Evolutionary conservation across 2,888 invertebrate genomes (phyloP).

Genomic region (Amphipoea lucens): DNA sequence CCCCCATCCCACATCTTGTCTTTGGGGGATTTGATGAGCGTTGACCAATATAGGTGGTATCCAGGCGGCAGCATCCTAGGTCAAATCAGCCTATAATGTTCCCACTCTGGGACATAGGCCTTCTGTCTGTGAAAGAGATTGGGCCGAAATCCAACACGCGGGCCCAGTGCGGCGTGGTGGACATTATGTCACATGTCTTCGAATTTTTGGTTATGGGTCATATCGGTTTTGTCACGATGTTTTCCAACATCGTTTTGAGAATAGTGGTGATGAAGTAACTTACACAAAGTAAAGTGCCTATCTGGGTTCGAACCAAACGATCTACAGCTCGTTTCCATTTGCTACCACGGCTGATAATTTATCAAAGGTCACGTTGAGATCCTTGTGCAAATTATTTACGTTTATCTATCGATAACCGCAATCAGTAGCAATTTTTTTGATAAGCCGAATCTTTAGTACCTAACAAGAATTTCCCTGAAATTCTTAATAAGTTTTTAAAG

Average conservation of each 20-base stretch:
- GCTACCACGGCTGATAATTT: background rate
- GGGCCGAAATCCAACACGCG: background rate
- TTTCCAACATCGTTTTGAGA: background rate
- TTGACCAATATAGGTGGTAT: background rate
- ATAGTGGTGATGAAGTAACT: background rate
- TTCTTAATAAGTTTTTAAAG: background rate
- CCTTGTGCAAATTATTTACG: slow-evolving; percentile 4
- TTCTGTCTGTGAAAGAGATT: background rate
- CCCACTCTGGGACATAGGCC: no score
- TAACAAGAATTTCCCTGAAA: background rate
- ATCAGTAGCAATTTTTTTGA: slow-evolving; percentile 7
- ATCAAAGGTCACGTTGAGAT: background rate
- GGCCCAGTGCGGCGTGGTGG: no score
- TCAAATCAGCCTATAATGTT: background rate
- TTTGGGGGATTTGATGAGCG: background rate
- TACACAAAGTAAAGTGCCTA: background rate
- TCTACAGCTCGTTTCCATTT: background rate
- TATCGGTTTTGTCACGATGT: background rate
- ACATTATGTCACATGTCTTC: background rate
- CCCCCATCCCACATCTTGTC: background rate
- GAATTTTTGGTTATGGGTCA: background rate
- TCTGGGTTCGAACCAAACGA: background rate
- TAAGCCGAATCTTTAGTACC: slow-evolving; percentile 16
- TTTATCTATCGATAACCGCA: background rate
- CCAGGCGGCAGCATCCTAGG: background rate